Evolutionary conservation across 1,140 invertebrate species (phyloP).

Genomic region (Trigoniulus corallinus): DNA sequence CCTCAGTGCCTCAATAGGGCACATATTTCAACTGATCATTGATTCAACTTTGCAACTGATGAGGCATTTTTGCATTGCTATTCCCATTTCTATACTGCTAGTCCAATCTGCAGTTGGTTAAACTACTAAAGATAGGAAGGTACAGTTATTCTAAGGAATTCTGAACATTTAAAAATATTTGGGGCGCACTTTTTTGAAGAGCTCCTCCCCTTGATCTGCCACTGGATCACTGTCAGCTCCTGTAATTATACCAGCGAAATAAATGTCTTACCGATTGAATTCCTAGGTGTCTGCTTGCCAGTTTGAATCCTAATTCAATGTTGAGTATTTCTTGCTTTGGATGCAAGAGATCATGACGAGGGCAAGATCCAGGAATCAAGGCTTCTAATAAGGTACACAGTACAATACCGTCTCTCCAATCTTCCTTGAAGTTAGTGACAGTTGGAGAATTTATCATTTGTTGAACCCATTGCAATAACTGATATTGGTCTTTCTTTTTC

Average conservation of each 20-base stretch:
- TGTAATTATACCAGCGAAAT: not conserved
- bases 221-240: too few species aligned
- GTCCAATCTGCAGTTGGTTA: not conserved
- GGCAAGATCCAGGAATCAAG: constrained; percentile 23
- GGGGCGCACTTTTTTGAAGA: too few species aligned
- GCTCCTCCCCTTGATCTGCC: too few species aligned
- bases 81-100: too few species aligned
- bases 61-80: too few species aligned
- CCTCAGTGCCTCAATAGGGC: too few species aligned
- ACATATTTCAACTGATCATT: too few species aligned
- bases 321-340: constrained; percentile 24
- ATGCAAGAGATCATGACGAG: constrained; percentile 22
- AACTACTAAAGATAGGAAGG: too few species aligned
- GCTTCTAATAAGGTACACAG: constrained; percentile 25
- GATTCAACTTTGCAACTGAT: too few species aligned
- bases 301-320: constrained; percentile 22
- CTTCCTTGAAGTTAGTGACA: constrained; percentile 19
- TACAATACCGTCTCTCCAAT: constrained; percentile 26
- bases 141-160: too few species aligned
- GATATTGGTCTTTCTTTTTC: not conserved
- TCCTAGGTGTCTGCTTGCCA: constrained; percentile 21
- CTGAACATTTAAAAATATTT: too few species aligned
- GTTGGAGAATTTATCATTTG: not conserved
- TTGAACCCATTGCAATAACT: not conserved
- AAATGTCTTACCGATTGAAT: constrained; percentile 19